Evolutionary conservation across 2,888 invertebrate genomes (phyloP).

Genomic region (Synergus japonicus): DNA sequence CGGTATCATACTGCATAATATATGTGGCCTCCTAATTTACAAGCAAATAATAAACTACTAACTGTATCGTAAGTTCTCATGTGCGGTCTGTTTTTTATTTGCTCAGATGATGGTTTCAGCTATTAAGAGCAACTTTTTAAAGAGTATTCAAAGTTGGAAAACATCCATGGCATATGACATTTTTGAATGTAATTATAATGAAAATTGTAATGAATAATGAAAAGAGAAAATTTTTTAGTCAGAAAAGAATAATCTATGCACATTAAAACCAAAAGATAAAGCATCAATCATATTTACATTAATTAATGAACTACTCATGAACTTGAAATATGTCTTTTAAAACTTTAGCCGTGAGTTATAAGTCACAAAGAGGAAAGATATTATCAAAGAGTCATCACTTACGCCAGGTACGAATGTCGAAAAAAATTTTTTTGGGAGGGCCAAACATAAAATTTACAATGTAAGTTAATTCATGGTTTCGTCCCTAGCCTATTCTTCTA

Average conservation of each 20-base stretch:
- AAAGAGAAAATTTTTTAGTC: no score
- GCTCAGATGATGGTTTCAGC: constrained; percentile 69
- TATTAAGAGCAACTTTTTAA: constrained; percentile 60
- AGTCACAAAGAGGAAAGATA: neutral
- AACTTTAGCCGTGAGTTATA: neutral
- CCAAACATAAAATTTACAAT: no score
- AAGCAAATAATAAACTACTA: neutral
- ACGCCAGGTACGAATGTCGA: no score
- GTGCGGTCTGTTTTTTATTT: constrained; percentile 56
- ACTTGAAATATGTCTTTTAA: neutral
- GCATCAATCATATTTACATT: neutral
- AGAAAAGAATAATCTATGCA: no score
- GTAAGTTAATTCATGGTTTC: no score
- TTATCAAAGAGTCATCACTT: neutral
- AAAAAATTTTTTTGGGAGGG: no score
- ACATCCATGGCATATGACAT: neutral
- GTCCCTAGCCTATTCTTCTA: no score
- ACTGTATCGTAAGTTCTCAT: neutral
- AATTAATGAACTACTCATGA: neutral
- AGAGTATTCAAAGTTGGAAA: neutral
- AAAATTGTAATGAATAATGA: no score
- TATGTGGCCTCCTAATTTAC: neutral
- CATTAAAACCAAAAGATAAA: neutral
- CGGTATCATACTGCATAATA: no score
- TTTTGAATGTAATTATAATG: no score